A percentile compares a stretch with the other conserved stretches of the same genome.
These are phyloP conservation scores for Phylloscopus collybita DNA, from an alignment of 2,797 vertebrate genomes.

Conservation along the genomic window DNA sequence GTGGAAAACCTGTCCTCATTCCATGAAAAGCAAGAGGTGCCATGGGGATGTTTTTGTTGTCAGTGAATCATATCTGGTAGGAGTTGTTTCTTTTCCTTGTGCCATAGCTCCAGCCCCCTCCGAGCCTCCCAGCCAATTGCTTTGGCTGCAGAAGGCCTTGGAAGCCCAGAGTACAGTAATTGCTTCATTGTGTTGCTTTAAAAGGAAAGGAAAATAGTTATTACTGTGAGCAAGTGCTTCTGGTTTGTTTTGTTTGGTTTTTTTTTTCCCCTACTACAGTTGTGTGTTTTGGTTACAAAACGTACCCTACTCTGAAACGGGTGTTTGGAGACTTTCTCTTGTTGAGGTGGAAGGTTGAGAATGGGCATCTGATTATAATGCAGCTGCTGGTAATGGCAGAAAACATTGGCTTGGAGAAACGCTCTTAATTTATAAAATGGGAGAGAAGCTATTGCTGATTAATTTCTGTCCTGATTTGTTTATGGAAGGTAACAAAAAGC, in stretches of 20 bases:
- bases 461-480: background rate
- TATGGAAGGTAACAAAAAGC: background rate
- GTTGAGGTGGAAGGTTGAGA: background rate
- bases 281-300: constrained; percentile 5
- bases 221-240: constrained; percentile 51
- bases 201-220: constrained; percentile 69
- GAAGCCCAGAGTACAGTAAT: constrained; percentile 22
- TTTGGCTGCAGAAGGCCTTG: background rate
- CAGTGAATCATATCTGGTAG: constrained; percentile 75
- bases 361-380: background rate
- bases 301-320: background rate
- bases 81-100: constrained; percentile 51
- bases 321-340: background rate
- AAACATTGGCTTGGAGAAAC: background rate
- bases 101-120: constrained; percentile 41
- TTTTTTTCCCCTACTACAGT: background rate
- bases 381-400: background rate
- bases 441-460: background rate
- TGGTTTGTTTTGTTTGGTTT: background rate
- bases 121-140: background rate
- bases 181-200: constrained; percentile 62
- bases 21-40: constrained; percentile 65
- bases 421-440: background rate
- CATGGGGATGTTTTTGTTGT: constrained; percentile 64
- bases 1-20: constrained; percentile 71